These are phyloP conservation scores for Brachirus orientalis DNA, from an alignment of 2,113 vertebrate species.

Conservation along the genomic window DNA sequence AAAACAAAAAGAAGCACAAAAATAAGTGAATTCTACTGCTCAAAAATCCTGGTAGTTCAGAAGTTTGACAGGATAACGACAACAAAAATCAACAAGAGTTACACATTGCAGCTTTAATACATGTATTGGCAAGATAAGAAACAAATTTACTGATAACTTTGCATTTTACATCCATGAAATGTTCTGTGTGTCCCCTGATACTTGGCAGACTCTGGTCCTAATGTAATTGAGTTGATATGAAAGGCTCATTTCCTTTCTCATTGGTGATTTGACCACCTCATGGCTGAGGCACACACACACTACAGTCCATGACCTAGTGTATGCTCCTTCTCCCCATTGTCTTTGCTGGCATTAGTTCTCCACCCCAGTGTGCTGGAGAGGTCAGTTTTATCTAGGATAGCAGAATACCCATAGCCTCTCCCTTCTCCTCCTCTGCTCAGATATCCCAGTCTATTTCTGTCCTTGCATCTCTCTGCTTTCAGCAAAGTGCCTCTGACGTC, in stretches of 20 bases:
- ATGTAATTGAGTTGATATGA: slow-evolving; percentile 39
- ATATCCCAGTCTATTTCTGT: slow-evolving; percentile 78
- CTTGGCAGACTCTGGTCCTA: slow-evolving; percentile 19
- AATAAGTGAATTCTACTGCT: too few relatives aligned
- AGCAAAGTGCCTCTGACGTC: slow-evolving; percentile 72
- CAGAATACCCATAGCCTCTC: slow-evolving; percentile 71
- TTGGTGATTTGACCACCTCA: slow-evolving; percentile 24
- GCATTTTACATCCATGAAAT: slow-evolving; percentile 2
- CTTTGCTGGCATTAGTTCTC: slow-evolving; percentile 53
- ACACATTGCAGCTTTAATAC: background rate
- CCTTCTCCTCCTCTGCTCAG: slow-evolving; percentile 62
- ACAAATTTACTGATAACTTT: background rate
- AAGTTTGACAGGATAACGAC: too few relatives aligned
- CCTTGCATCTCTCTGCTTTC: slow-evolving; percentile 68
- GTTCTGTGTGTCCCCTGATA: slow-evolving; percentile 14
- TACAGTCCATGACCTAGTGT: slow-evolving; percentile 25
- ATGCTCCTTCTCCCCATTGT: slow-evolving; percentile 42
- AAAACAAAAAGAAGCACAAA: too few relatives aligned
- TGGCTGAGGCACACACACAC: slow-evolving; percentile 24
- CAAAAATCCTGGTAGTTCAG: too few relatives aligned
- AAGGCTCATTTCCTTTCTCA: slow-evolving; percentile 34
- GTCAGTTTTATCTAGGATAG: slow-evolving; percentile 66
- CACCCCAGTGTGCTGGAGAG: slow-evolving; percentile 50
- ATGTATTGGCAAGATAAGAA: background rate
- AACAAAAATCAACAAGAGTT: background rate